Evolutionary conservation across 2,888 invertebrate genomes (phyloP), one percentile per base, ranked within the genome.

Genomic region (Pardosa pseudoannulata): DNA sequence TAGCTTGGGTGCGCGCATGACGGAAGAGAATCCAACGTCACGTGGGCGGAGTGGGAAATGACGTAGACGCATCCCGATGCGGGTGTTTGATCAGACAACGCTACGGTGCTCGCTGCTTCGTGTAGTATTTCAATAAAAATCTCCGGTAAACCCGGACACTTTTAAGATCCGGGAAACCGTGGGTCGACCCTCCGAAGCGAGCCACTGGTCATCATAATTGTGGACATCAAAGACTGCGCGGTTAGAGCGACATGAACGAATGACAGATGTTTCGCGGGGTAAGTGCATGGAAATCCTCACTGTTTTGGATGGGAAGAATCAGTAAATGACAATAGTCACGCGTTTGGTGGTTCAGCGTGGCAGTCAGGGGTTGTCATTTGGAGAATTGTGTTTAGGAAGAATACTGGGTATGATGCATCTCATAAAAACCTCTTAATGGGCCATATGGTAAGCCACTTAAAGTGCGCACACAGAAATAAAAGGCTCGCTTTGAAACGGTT

Each of bases 31-130:
- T 62, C 19, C 23, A 27, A 72, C 32, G 39, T 80, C 80, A 80
- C 81, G 81, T 75, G 62, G 46, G 70, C 23, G 75, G 27, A 29
- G 50, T 23, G 23, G 81, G 81, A 82, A 75, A 50, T 82, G 81
- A 82, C 81, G 81, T 64, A 13, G 39, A 16, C 75, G 36, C 73
- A 46, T 80, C 73, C 68, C 81, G 81, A 68, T 82, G 75, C 81
- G 81, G 81, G 68, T 82, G 74, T 70, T 82, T 68, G 75, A 82
- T 82, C 81, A 82, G 81, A 82, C 67, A 75, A 70, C 73, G 73
- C 73, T 67, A 36, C 46, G 46, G 50, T 16, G 71, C 62, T 70
- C 64, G 36, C 79, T 50, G 74, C 81, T 75, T 41, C 81, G 70
- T 74, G 70, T 82, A 68, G 75, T 68, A 68, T 56, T 32, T 62